These are phyloP conservation scores for Drosophila murphyi DNA, from an alignment of 1,140 invertebrate genomes.

Conservation along the genomic window DNA sequence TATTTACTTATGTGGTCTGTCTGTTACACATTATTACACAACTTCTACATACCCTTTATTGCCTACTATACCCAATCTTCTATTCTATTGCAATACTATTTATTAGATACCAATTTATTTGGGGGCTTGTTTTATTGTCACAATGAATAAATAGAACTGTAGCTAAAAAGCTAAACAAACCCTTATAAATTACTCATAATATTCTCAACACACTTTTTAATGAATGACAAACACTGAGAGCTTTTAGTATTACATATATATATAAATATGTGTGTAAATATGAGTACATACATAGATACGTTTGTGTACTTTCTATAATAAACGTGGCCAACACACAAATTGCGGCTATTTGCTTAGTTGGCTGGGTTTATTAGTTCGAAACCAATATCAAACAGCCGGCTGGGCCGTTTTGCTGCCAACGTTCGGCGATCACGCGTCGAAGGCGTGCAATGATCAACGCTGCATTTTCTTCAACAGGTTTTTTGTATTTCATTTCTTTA, in stretches of 20 bases:
- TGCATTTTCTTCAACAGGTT: slow-evolving; percentile 81
- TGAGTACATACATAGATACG: not conserved
- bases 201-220: slow-evolving; percentile 14
- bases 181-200: no score
- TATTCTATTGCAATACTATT: not conserved
- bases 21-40: no score
- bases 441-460: slow-evolving; percentile 60
- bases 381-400: slow-evolving; percentile 49
- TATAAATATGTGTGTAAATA: not conserved
- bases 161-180: no score
- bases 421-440: slow-evolving; percentile 63
- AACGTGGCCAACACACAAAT: slow-evolving; percentile 20
- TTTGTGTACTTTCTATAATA: slow-evolving; percentile 31
- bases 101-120: slow-evolving; percentile 32
- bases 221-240: slow-evolving; percentile 43
- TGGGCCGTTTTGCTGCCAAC: slow-evolving; percentile 32
- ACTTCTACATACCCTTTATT: no score
- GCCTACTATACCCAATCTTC: not conserved
- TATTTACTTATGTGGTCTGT: no score
- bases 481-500: slow-evolving; percentile 25
- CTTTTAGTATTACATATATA: not conserved
- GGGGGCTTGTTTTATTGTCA: slow-evolving; percentile 35
- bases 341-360: slow-evolving; percentile 38
- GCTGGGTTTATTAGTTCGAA: slow-evolving; percentile 45
- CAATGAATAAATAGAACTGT: not conserved